Conservation (phyloP, 2,113 vertebrate species). For the Corythoichthys haematopterus region DNA sequence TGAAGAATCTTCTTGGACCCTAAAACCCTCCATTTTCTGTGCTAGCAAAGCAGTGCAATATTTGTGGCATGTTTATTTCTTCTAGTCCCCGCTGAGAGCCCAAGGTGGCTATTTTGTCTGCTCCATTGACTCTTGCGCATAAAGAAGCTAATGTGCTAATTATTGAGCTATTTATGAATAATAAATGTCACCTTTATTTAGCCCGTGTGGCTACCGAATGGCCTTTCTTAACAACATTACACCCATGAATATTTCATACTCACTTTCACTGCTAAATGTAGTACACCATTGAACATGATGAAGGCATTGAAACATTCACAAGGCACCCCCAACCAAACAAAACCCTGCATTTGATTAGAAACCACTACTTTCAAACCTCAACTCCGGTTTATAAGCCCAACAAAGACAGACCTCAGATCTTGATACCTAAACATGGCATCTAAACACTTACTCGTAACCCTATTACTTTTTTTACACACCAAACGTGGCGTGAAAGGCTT, state of each 20-base stretch:
- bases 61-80: constrained; percentile 11
- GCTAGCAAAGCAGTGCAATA: constrained; percentile 4
- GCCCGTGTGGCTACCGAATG: constrained; percentile 4
- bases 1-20: too few species aligned
- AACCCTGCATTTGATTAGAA: too few species aligned
- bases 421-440: too few species aligned
- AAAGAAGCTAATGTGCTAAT: constrained; percentile 8
- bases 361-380: too few species aligned
- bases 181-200: constrained; percentile 17
- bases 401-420: too few species aligned
- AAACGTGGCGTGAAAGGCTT: not conserved
- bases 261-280: constrained; percentile 6
- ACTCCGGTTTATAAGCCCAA: too few species aligned
- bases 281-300: not conserved
- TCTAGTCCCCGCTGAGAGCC: not conserved
- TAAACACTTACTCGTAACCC: not conserved
- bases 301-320: not conserved
- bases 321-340: not conserved
- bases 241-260: constrained; percentile 17
- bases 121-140: constrained; percentile 12
- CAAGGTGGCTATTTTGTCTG: not conserved
- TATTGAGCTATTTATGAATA: constrained; percentile 22
- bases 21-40: not conserved
- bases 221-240: constrained; percentile 1
- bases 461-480: not conserved